Evolutionary conservation across 53 echinoderm and acorn worm species (phyloP).

Genomic region (Crossaster papposus): DNA sequence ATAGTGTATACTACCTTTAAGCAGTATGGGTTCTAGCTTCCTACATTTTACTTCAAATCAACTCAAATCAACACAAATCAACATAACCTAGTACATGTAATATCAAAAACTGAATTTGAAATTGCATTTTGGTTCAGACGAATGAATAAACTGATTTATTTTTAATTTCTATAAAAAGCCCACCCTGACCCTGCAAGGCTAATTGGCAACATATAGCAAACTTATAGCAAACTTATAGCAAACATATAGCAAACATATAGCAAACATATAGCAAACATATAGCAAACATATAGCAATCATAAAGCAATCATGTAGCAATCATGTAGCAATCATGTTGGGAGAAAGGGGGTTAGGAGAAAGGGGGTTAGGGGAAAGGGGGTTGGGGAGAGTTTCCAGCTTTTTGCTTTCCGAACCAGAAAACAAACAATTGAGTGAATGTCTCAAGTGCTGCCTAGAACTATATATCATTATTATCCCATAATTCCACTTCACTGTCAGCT

Average conservation of each 20-base stretch:
- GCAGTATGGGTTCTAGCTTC: no score
- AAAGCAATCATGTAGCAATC: no score
- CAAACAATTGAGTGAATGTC: conserved; percentile 44
- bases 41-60: not conserved
- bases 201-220: conserved; percentile 25
- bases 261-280: no score
- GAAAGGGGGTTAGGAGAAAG: no score
- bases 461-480: conserved; percentile 61
- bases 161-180: conserved; percentile 27
- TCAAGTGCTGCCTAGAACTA: conserved; percentile 23
- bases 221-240: no score
- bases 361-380: no score
- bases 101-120: not conserved
- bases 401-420: conserved; percentile 3
- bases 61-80: no score
- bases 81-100: conserved; percentile 32
- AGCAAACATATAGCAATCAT: no score
- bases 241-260: no score
- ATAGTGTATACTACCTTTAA: no score
- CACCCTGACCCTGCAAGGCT: not conserved
- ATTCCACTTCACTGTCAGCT: conserved; percentile 54
- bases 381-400: no score
- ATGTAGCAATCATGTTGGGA: not conserved
- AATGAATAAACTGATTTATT: conserved; percentile 1
- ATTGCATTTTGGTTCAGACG: not conserved